Percentiles rank a stretch among this genome's conserved stretches.
Evolutionary conservation across 2,888 invertebrate species (phyloP).

Genomic region (Melanostoma scalare): DNA sequence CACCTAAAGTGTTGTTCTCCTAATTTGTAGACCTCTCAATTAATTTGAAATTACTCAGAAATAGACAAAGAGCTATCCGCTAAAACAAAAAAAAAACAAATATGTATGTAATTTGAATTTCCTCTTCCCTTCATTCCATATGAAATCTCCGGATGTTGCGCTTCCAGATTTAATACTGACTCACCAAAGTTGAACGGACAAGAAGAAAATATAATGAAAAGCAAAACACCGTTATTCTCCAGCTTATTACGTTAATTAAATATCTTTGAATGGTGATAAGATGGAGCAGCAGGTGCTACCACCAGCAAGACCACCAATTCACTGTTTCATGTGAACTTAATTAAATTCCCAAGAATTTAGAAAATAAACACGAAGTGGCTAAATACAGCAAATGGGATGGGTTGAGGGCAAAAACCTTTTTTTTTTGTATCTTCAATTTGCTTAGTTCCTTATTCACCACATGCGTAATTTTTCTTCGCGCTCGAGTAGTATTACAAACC

Average conservation of each 20-base stretch:
- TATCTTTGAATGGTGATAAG: conserved; percentile 65
- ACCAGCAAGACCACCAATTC: conserved; percentile 39
- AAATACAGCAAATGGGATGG: conserved; percentile 7
- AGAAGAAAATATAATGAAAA: conserved; percentile 29
- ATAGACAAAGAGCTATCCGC: no score
- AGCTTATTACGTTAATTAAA: conserved; percentile 69
- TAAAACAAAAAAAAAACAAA: no score
- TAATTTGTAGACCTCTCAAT: no score
- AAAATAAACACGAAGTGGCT: conserved; percentile 24
- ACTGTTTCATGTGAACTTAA: conserved; percentile 58
- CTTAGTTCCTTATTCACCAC: conserved; percentile 29
- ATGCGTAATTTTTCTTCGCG: conserved; percentile 37
- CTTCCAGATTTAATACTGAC: conserved; percentile 32
- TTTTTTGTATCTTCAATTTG: background rate
- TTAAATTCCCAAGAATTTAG: conserved; percentile 59
- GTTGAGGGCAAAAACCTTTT: conserved; percentile 62
- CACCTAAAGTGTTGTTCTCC: no score
- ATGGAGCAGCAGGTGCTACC: conserved; percentile 46
- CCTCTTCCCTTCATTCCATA: background rate
- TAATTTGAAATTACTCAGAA: no score
- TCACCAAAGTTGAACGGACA: conserved; percentile 10
- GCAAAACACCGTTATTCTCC: conserved; percentile 53
- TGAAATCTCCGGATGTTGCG: conserved; percentile 36
- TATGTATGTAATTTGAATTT: no score
- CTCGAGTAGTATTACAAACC: conserved; percentile 26